These are phyloP conservation scores for Girardinichthys multiradiatus DNA, from an alignment of 2,113 vertebrate genomes.

Conservation along the genomic window DNA sequence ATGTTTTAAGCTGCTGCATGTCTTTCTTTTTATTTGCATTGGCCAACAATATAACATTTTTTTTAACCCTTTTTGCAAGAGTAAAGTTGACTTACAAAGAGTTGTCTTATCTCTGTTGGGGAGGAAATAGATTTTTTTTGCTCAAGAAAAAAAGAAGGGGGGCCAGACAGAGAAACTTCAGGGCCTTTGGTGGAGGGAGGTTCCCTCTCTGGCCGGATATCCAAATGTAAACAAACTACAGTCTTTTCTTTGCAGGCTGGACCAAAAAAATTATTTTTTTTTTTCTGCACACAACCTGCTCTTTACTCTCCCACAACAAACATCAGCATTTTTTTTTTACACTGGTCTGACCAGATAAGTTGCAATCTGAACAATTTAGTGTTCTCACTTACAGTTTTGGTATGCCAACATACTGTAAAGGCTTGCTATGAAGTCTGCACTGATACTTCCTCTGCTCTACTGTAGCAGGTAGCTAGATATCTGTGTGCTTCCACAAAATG, in stretches of 20 bases:
- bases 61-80: background rate
- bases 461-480: background rate
- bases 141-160: background rate
- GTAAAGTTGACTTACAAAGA: background rate
- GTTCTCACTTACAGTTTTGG: slow-evolving; percentile 10
- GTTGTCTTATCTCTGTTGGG: slow-evolving; percentile 3
- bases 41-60: too few species aligned
- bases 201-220: slow-evolving; percentile 71
- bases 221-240: slow-evolving; percentile 72
- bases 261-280: slow-evolving; percentile 42
- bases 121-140: slow-evolving; percentile 49
- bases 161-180: slow-evolving; percentile 1
- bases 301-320: slow-evolving; percentile 8
- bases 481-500: slow-evolving; percentile 5
- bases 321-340: slow-evolving; percentile 35
- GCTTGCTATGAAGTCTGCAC: slow-evolving; percentile 5
- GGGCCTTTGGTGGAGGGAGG: slow-evolving; percentile 64
- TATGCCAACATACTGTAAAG: slow-evolving; percentile 3
- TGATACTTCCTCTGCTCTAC: slow-evolving; percentile 3
- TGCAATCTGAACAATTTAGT: slow-evolving; percentile 24
- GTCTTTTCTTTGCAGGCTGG: slow-evolving; percentile 40
- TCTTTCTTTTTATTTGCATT: too few species aligned
- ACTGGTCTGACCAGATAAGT: slow-evolving; percentile 1
- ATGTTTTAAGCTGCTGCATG: too few species aligned
- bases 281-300: slow-evolving; percentile 13